A percentile compares a stretch with the other conserved stretches of the same genome.
These are phyloP conservation scores for Heliothis subflexa DNA, from an alignment of 1,140 invertebrate genomes.

Conservation along the genomic window DNA sequence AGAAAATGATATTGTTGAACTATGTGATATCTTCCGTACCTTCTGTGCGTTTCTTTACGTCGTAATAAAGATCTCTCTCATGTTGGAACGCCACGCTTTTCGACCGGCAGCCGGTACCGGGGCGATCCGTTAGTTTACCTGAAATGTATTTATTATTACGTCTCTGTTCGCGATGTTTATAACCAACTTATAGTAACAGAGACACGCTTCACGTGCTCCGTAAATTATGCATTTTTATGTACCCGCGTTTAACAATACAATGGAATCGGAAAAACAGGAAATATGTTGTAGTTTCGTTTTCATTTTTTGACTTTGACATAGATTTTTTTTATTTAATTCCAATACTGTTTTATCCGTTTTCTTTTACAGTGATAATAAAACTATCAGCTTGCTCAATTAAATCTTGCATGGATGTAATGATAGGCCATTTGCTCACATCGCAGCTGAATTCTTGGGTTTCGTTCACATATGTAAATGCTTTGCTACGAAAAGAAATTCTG, in stretches of 20 bases:
- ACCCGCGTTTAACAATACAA: neutral
- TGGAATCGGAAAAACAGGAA: slow-evolving; percentile 34
- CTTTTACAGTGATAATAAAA: neutral
- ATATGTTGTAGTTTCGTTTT: slow-evolving; percentile 16
- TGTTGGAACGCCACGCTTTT: slow-evolving; percentile 59
- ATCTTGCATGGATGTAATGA: slow-evolving; percentile 11
- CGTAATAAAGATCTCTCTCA: slow-evolving; percentile 38
- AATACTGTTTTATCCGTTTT: neutral
- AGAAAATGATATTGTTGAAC: no score
- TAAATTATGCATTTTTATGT: slow-evolving; percentile 25
- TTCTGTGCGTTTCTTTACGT: neutral
- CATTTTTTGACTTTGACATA: slow-evolving; percentile 9
- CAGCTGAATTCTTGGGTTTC: slow-evolving; percentile 8
- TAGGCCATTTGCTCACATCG: slow-evolving; percentile 20
- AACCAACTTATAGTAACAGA: slow-evolving; percentile 12
- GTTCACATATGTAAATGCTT: slow-evolving; percentile 17
- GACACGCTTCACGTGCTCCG: slow-evolving; percentile 35
- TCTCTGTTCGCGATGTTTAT: slow-evolving; percentile 26
- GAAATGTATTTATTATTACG: slow-evolving; percentile 50
- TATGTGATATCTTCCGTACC: neutral
- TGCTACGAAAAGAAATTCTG: neutral
- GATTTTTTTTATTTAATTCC: neutral
- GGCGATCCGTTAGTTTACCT: slow-evolving; percentile 58
- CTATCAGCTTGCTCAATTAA: neutral
- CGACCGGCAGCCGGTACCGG: slow-evolving; percentile 63